Conservation (phyloP, 2,888 invertebrate species). For the Biston stratarius region DNA sequence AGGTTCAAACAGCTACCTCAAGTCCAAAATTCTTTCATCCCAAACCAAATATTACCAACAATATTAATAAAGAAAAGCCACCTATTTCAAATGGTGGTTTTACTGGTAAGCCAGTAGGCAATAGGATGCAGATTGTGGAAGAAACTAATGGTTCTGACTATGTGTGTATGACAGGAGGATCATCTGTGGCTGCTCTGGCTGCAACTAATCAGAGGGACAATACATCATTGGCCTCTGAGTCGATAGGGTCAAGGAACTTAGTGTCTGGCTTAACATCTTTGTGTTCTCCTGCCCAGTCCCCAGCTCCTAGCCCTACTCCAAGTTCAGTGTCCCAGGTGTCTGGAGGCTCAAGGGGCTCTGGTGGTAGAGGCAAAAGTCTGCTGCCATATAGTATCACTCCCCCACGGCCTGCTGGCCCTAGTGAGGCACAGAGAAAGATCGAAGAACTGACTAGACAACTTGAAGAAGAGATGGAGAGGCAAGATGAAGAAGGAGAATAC, state of each 20-base stretch:
- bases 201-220: conserved; percentile 77
- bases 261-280: conserved; percentile 78
- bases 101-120: conserved; percentile 62
- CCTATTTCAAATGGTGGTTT: conserved; percentile 69
- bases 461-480: conserved; percentile 98
- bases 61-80: conserved; percentile 75
- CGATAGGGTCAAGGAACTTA: conserved; percentile 73
- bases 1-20: conserved; percentile 83
- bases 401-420: conserved; percentile 94
- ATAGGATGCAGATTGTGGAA: conserved; percentile 86
- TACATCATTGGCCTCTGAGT: conserved; percentile 72
- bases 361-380: conserved; percentile 88
- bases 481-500: conserved; percentile 98
- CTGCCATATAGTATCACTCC: conserved; percentile 96
- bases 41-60: conserved; percentile 87
- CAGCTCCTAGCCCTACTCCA: conserved; percentile 89
- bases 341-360: conserved; percentile 86
- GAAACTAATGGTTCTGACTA: conserved; percentile 93
- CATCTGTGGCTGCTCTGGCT: conserved; percentile 79
- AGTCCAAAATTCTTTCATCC: conserved; percentile 86
- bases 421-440: conserved; percentile 97
- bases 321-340: conserved; percentile 87
- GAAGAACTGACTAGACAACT: conserved; percentile 96
- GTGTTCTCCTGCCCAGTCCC: conserved; percentile 84
- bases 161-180: conserved; percentile 94